Conservation (phyloP, 2,797 vertebrate genomes). For the Epinephelus awoara region DNA sequence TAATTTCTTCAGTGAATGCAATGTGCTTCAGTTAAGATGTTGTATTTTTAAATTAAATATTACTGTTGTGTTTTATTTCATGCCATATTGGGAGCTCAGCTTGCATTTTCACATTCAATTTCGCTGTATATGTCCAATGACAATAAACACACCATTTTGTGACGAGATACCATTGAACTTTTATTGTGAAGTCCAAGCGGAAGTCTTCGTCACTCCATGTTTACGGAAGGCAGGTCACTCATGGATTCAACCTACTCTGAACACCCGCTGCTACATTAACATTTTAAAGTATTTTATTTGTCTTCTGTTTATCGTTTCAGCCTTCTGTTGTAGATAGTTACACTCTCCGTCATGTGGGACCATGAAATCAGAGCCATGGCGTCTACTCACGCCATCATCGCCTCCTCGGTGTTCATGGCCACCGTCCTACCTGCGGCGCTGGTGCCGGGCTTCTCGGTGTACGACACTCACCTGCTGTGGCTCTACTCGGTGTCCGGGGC, state of each 20-base stretch:
- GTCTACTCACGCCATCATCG: conserved; percentile 89
- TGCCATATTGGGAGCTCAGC: no score
- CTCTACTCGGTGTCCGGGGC: conserved; percentile 88
- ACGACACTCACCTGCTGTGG: conserved; percentile 92
- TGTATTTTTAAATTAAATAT: no score
- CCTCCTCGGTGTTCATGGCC: conserved; percentile 86
- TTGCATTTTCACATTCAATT: no score
- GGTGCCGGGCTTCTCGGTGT: conserved; percentile 89
- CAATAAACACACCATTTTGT: no score
- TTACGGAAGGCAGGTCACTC: conserved; percentile 71
- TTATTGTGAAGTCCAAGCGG: conserved; percentile 69
- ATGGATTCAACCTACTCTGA: not conserved
- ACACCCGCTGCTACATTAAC: not conserved
- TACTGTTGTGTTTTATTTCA: no score
- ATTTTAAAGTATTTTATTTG: not conserved
- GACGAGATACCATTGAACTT: not conserved
- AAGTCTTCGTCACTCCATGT: conserved; percentile 55
- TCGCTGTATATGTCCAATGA: no score
- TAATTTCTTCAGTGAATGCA: no score
- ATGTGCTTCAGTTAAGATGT: no score
- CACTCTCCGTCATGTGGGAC: conserved; percentile 88
- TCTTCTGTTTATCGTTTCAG: fast-evolving
- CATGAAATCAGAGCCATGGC: conserved; percentile 90
- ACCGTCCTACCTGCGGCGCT: conserved; percentile 85
- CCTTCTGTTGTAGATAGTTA: not conserved